A percentile compares a stretch with the other conserved stretches of the same genome.
phyloP scores from a whole-genome alignment of 2,797 vertebrate species.

The Characodon lateralis region DNA sequence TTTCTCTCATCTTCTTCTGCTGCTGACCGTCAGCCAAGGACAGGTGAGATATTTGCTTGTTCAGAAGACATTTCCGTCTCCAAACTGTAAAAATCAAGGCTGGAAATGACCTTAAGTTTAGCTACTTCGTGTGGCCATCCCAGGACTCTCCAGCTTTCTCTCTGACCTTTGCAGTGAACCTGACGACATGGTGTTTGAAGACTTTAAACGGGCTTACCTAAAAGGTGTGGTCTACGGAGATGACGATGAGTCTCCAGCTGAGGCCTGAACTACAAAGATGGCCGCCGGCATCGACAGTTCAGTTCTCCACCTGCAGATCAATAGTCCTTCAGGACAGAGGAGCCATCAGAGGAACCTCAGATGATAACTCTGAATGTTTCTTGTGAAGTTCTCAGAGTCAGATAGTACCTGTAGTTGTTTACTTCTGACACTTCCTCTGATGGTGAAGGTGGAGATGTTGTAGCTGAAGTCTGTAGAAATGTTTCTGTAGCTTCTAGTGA shows the following conservation, averaged over 20 bases:
- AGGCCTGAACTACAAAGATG: constrained; percentile 54
- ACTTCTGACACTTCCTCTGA: background rate
- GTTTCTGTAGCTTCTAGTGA: background rate
- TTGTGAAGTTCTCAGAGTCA: background rate
- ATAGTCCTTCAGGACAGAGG: background rate
- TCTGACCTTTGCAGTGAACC: constrained; percentile 69
- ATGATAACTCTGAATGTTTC: background rate
- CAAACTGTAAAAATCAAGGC: background rate
- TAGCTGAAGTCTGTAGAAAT: background rate
- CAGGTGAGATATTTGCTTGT: background rate
- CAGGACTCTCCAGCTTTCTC: background rate
- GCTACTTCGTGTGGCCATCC: background rate
- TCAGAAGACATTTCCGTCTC: too few relatives aligned
- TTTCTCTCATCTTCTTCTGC: background rate
- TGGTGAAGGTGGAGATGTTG: background rate
- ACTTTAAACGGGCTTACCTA: constrained; percentile 87
- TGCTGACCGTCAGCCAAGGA: constrained; percentile 10
- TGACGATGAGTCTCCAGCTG: constrained; percentile 78
- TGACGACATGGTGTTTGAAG: constrained; percentile 89
- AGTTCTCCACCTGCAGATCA: background rate
- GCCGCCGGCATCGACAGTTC: background rate
- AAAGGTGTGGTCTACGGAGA: constrained; percentile 80
- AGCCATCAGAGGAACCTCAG: background rate
- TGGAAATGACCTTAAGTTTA: background rate
- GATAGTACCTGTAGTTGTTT: background rate